Evolutionary conservation across 2,888 invertebrate species (phyloP).

Genomic region (Sturmia bella): DNA sequence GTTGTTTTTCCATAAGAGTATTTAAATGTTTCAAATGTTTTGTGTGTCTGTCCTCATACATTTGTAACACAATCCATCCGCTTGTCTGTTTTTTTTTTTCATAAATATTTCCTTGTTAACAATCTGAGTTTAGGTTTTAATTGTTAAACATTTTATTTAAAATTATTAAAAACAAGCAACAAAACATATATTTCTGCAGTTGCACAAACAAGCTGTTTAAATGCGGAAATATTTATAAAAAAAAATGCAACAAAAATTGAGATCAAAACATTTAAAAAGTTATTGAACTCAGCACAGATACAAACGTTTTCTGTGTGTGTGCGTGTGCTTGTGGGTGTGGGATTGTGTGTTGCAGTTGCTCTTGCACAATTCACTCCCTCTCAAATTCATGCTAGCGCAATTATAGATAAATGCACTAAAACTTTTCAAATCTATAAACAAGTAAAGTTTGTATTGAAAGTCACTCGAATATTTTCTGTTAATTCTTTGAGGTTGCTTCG

Average conservation of each 20-base stretch:
- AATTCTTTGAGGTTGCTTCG: too few species aligned
- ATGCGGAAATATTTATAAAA: slow-evolving; percentile 56
- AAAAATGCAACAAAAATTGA: slow-evolving; percentile 56
- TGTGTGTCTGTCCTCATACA: slow-evolving; percentile 11
- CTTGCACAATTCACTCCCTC: too few species aligned
- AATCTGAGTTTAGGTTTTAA: slow-evolving; percentile 60
- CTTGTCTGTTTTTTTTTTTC: slow-evolving; percentile 10
- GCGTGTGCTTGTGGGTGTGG: too few species aligned
- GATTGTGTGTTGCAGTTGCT: too few species aligned
- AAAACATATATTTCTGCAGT: slow-evolving; percentile 30
- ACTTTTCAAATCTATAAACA: too few species aligned
- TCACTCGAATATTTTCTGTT: too few species aligned
- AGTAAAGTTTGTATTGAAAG: too few species aligned
- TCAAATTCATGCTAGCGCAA: too few species aligned
- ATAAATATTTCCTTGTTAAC: slow-evolving; percentile 46
- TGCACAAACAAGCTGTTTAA: slow-evolving; percentile 66
- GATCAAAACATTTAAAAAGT: slow-evolving; percentile 58
- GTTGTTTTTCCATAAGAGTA: not conserved
- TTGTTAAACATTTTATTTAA: slow-evolving; percentile 57
- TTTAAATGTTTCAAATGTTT: slow-evolving; percentile 19
- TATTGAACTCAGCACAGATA: slow-evolving; percentile 49
- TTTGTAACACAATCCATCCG: slow-evolving; percentile 12
- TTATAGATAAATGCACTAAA: too few species aligned
- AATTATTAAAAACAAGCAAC: slow-evolving; percentile 2
- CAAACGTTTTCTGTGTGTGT: not conserved